Evolutionary conservation across 64 coral and sea anemone genomes (phyloP), one percentile per base, ranked within the genome.

Genomic region (Cladopsammia gracilis): DNA sequence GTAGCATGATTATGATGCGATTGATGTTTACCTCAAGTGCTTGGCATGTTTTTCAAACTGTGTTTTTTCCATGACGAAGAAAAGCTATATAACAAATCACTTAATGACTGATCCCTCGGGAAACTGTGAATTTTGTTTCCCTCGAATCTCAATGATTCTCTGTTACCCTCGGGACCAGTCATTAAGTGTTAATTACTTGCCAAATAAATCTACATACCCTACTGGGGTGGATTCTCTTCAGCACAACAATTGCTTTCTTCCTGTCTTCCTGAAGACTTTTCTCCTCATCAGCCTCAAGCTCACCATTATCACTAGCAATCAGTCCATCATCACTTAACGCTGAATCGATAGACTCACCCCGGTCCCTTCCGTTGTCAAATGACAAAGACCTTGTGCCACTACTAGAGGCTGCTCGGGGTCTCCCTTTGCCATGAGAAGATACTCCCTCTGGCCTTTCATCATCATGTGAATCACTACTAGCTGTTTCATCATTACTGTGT

Each of bases 171-270:
- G 34, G 34, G 34, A 34, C 34, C 34, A 34, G 34, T 34, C 34
- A 34, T 34, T 34, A 34, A 34, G 34, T 34, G 34, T 34, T 34
- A 1, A 34, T 34, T 34, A 88, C 69, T 56, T 43, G 0, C 43
- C 10, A 72, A 75, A 50, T 5, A 20, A 9, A 48, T 20, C 4
- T 75, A 34, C 91, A 26, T 87, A 93, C 91, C 64, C 82, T 76
- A 24, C 84, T 93, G 7, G 91, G 91, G 65, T 87, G 82, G 42
- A 93, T 54, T n/a, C 59, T 78, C 24, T 93, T 93, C 2, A 93
- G 44, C 25, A 93, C 91, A 45, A 51, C 80, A 61, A 93, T 86
- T 3, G 91, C 91, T 58, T 93, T 93, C 53, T 48, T 67, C 64
- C 44, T 82, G 49, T 60, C 50, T 50, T 84, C 78, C 58, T 83